Conservation (phyloP, 2,888 invertebrate genomes). For the Melipona bicolor region DNA sequence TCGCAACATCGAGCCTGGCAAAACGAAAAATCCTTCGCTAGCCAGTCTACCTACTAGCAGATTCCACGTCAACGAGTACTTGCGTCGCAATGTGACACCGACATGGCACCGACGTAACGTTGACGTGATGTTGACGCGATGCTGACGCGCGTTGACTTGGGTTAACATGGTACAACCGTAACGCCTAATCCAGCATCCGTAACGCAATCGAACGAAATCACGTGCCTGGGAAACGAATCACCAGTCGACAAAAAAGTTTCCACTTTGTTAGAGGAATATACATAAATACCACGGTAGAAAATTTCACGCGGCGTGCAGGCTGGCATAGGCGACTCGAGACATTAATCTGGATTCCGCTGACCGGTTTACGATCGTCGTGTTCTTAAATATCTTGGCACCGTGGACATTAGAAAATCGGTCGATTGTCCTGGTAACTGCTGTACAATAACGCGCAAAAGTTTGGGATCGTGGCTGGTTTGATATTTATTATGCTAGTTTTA, state of each 20-base stretch:
- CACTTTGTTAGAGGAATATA: slow-evolving; percentile 8
- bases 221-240: slow-evolving; percentile 8
- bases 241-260: not conserved
- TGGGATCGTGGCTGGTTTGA: not conserved
- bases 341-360: slow-evolving; percentile 49
- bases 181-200: slow-evolving; percentile 22
- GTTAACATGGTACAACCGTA: no score
- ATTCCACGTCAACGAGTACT: slow-evolving; percentile 11
- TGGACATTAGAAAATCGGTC: slow-evolving; percentile 5
- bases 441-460: not conserved
- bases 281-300: slow-evolving; percentile 45
- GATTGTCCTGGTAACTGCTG: not conserved
- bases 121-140: no score
- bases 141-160: no score
- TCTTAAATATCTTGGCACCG: slow-evolving; percentile 19
- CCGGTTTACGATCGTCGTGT: slow-evolving; percentile 43
- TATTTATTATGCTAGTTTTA: not conserved
- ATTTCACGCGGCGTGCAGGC: slow-evolving; percentile 4
- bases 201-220: slow-evolving; percentile 26
- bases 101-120: no score
- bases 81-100: not conserved
- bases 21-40: not conserved
- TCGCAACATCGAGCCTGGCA: not conserved
- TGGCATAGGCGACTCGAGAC: not conserved
- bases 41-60: slow-evolving; percentile 11